These are phyloP conservation scores for Gymnocephalus cernua DNA, from an alignment of 2,113 vertebrate species.

Conservation along the genomic window DNA sequence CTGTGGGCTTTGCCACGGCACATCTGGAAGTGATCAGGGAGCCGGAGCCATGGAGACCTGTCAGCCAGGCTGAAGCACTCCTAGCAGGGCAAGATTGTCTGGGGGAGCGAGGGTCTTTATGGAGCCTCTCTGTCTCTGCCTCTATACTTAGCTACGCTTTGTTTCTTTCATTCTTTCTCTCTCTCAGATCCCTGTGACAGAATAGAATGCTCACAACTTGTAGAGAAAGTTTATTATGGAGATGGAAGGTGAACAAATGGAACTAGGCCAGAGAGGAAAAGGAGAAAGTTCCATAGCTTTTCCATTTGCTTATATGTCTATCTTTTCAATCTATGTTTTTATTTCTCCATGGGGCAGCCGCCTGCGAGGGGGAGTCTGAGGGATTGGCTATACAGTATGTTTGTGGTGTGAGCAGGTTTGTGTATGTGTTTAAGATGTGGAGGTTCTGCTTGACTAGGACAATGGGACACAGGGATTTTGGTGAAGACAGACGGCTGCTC, in stretches of 20 bases:
- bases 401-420: constrained; percentile 56
- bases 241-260: constrained; percentile 48
- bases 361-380: constrained; percentile 42
- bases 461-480: constrained; percentile 47
- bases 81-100: constrained; percentile 49
- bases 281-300: constrained; percentile 27
- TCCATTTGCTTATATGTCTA: constrained; percentile 40
- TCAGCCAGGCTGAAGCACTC: constrained; percentile 71
- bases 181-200: constrained; percentile 17
- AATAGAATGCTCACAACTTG: constrained; percentile 28
- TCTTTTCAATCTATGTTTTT: constrained; percentile 54
- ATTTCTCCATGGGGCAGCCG: constrained; percentile 42
- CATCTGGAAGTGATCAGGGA: constrained; percentile 85
- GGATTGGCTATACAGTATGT: constrained; percentile 55
- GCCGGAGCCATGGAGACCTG: constrained; percentile 72
- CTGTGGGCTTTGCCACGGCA: constrained; percentile 70
- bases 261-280: constrained; percentile 36
- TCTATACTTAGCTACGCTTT: constrained; percentile 24
- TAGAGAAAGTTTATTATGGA: constrained; percentile 22
- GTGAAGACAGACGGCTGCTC: constrained; percentile 49
- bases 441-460: constrained; percentile 55
- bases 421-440: constrained; percentile 63
- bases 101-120: constrained; percentile 48
- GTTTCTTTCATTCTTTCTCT: constrained; percentile 23
- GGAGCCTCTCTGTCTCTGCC: constrained; percentile 64